These are phyloP conservation scores for Drosophila nebulosa DNA, from an alignment of 1,140 invertebrate genomes.

Conservation along the genomic window DNA sequence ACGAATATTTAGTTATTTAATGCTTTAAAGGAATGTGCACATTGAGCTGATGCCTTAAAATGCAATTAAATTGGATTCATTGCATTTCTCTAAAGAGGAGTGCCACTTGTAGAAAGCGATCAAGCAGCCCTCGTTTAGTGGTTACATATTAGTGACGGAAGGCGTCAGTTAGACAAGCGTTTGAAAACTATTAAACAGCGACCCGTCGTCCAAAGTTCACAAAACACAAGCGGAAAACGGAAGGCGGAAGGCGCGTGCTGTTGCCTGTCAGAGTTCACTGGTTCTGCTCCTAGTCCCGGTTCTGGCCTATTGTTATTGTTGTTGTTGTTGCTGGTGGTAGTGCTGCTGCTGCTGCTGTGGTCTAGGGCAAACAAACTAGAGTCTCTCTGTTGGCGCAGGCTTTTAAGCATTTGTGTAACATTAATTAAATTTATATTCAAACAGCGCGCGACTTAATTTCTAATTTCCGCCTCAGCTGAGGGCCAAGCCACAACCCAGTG, in stretches of 20 bases:
- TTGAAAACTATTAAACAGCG: conserved; percentile 76
- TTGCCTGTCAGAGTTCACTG: conserved; percentile 65
- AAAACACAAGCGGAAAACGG: conserved; percentile 32
- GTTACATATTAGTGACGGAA: conserved; percentile 68
- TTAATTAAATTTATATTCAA: conserved; percentile 80
- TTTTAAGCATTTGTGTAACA: conserved; percentile 79
- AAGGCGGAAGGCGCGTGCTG: conserved; percentile 63
- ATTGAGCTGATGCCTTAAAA: not conserved
- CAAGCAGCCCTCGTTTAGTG: conserved; percentile 34
- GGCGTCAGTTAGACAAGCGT: conserved; percentile 75
- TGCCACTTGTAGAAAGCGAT: not conserved
- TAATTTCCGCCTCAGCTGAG: conserved; percentile 69
- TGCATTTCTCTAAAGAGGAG: not conserved
- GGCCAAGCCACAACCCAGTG: conserved; percentile 9
- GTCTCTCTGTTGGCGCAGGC: conserved; percentile 28
- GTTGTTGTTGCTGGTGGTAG: not conserved
- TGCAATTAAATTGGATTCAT: not conserved
- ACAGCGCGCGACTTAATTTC: conserved; percentile 79
- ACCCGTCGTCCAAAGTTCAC: conserved; percentile 68
- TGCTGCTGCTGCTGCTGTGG: conserved; percentile 38
- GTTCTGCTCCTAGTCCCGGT: conserved; percentile 17
- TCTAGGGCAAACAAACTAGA: conserved; percentile 71
- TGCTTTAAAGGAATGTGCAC: too few relatives aligned
- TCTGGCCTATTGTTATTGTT: conserved; percentile 17
- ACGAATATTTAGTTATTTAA: too few relatives aligned